Percentiles rank a stretch among this genome's conserved stretches.
These are phyloP conservation scores for Tympanuchus pallidicinctus DNA, from an alignment of 2,113 vertebrate genomes.

Conservation along the genomic window DNA sequence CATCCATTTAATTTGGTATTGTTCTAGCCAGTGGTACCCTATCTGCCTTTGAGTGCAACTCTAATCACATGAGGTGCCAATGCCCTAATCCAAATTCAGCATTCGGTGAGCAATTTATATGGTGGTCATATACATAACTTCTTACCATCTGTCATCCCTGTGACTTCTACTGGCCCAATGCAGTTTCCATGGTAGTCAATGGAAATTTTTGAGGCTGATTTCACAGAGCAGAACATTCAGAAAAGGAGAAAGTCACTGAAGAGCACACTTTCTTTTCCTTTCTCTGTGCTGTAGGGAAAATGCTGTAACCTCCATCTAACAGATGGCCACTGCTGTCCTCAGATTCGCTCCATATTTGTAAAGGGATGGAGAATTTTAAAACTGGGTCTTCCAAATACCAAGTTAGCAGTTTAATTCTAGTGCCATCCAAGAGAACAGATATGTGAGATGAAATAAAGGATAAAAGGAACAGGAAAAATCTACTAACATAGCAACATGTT, in stretches of 20 bases:
- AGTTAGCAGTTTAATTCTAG: not conserved
- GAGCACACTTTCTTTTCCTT: not conserved
- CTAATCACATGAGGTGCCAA: not conserved
- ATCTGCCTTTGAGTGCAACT: not conserved
- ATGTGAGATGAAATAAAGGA: not conserved
- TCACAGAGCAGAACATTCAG: not conserved
- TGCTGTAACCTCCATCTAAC: not conserved
- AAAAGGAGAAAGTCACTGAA: not conserved
- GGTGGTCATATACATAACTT: not conserved
- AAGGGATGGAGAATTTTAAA: not conserved
- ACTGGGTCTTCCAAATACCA: not conserved
- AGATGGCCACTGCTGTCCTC: not conserved
- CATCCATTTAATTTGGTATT: not conserved
- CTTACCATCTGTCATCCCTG: slow-evolving; percentile 42
- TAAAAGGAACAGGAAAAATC: not conserved
- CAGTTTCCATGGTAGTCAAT: slow-evolving; percentile 43
- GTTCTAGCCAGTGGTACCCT: not conserved
- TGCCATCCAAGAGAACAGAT: not conserved
- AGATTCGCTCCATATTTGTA: not conserved
- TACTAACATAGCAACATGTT: not conserved
- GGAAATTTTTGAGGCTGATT: slow-evolving; percentile 18
- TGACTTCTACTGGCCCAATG: slow-evolving; percentile 23
- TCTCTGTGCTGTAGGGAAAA: not conserved
- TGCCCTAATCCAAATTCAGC: not conserved
- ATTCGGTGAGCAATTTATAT: slow-evolving; percentile 17